Evolutionary conservation across 2,888 invertebrate species (phyloP), one percentile per base, ranked within the genome.

Genomic region (Apamea anceps): DNA sequence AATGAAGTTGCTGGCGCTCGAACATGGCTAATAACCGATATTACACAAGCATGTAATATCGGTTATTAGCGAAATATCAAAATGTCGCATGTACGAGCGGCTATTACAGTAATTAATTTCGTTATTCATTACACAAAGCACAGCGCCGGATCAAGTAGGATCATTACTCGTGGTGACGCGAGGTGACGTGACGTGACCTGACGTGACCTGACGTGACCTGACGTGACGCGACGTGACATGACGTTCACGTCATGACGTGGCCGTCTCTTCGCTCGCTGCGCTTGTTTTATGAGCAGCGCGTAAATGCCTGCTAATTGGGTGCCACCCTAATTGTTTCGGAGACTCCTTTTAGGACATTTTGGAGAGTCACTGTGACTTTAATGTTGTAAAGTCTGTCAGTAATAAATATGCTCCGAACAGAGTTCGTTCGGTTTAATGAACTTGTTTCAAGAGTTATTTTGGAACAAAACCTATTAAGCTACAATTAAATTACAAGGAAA

Each of bases 71-170:
- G 60, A 79, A 90, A 85, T 80, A 82, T 87, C 90, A 88, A 89
- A 88, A 85, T 85, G 79, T 67, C 67, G 77, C 74, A 42, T 75
- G 66, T 68, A 75, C 51, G 63, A 48, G 65, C 42, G 73, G 80
- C 79, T 84, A 85, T 83, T 87, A 81, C 68, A 72, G 67, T 90
- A 85, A 89, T 87, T 89, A 90, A 86, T 86, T 87, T 87, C 45
- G 75, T 77, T 84, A 85, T 89, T 87, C 89, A 87, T 89, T 81
- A 85, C 51, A 80, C 65, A 80, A 81, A 86, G 73, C 70, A 72
- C 73, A 75, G 80, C 70, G 54, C 57, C 60, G 67, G 73, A 77
- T 75, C 71, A 81, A 67, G 72, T 66, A 76, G 74, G 74, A 80
- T 84, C 80, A 89, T 86, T 82, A 77, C 63, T 85, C 85, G 85